Base-by-base conservation (phyloP, 2,888 invertebrate genomes). In the Philonicus albiceps region DNA sequence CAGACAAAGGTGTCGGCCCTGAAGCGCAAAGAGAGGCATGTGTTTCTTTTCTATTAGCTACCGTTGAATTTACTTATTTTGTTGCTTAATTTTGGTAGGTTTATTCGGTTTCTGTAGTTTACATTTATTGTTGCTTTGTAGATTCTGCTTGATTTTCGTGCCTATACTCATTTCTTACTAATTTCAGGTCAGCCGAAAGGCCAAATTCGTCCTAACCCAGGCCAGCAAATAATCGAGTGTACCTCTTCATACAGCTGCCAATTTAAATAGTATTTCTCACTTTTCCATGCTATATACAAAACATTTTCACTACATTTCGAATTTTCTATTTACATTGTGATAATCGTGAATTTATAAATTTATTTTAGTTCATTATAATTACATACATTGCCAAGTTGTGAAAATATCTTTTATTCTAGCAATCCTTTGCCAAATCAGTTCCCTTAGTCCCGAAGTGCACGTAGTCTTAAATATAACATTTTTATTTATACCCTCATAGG, bases 21-120 rank as follows among this genome's bases (percentile, higher is more conserved):
- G 19, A 87, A 87, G 73, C 87, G 83, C 31, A 87, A 87, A 87
- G 86, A 83, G 75, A 87, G 87, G 87, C 85, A 85, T 75, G 85
- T 85, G 74, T 75, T 85, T 73, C 43, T 27, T 85, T 85, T 75
- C 43, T 81, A 53, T 81, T 81, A 31, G 37, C 55, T 83, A 31
- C 31, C 34, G 13, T 34, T 30, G 30, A 27, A 49, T 43, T 80
- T 80, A 19, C 40, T 80, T 80, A 19, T 72, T 72, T 83, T 34
- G 37, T 83, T 83, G 73, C 30, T 31, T 27, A 40, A 64, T 83
- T 83, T 43, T 72, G 19, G 81, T 53, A 53, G 37, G 11, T 37
- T 64, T 55, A 6, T 83, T 85, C 73, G 73, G 76, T 55, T 55
- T 81, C 6, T 74, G 11, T 74, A 27, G 74, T 74, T 30, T 6